Evolutionary conservation across 2,797 vertebrate genomes (phyloP).

Genomic region (Labeo calbasu): DNA sequence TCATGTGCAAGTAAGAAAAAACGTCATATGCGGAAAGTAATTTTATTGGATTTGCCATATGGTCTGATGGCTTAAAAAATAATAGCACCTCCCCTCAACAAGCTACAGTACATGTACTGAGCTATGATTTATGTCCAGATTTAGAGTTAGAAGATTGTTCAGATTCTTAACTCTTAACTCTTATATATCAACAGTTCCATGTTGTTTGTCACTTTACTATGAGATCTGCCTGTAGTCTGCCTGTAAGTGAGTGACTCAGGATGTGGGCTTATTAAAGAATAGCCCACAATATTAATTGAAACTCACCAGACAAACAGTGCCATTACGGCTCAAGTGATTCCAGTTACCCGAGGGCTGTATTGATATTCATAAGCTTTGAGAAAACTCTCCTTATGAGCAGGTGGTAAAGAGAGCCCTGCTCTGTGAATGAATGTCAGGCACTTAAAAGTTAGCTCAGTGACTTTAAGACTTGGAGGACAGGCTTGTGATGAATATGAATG

Average conservation of each 20-base stretch:
- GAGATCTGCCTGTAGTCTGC: not conserved
- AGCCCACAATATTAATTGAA: conserved; percentile 32
- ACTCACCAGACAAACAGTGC: conserved; percentile 18
- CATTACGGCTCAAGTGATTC: conserved; percentile 27
- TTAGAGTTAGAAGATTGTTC: not conserved
- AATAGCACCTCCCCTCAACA: not conserved
- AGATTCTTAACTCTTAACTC: not conserved
- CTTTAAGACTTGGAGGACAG: conserved; percentile 48
- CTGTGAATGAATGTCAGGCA: conserved; percentile 31
- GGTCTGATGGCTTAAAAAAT: not conserved
- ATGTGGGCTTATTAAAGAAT: not conserved
- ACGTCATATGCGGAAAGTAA: not conserved
- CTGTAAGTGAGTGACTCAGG: not conserved
- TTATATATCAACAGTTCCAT: not conserved
- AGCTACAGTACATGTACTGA: not conserved
- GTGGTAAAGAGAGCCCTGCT: conserved; percentile 29
- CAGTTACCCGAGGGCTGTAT: conserved; percentile 41
- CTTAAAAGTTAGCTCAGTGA: conserved; percentile 40
- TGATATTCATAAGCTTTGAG: conserved; percentile 42
- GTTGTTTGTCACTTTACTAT: not conserved
- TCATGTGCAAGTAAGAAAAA: not conserved
- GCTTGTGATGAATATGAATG: conserved; percentile 47
- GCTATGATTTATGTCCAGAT: not conserved
- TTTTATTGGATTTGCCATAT: not conserved
- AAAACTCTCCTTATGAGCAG: conserved; percentile 25